phyloP scores from a whole-genome alignment of 2,888 invertebrate species.

The Metellina segmentata region DNA sequence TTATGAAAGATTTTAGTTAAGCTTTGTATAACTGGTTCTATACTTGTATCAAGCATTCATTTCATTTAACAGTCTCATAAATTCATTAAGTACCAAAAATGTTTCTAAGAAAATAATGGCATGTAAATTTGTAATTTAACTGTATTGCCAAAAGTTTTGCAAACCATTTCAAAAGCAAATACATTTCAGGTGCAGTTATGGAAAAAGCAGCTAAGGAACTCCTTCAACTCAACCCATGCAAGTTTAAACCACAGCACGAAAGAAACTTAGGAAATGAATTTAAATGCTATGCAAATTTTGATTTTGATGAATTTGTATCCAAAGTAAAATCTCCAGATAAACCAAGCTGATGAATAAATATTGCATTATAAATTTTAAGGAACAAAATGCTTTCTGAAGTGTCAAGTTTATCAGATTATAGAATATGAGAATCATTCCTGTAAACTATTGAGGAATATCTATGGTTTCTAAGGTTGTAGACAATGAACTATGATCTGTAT shows the following conservation, averaged over 20 bases:
- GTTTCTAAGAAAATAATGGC: too few relatives aligned
- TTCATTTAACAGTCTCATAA: too few relatives aligned
- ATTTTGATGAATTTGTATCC: slow-evolving; percentile 51
- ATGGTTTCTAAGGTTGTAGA: too few relatives aligned
- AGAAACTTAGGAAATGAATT: slow-evolving; percentile 97
- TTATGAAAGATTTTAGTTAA: too few relatives aligned
- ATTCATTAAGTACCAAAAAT: too few relatives aligned
- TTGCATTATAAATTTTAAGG: not conserved
- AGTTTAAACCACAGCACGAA: slow-evolving; percentile 90
- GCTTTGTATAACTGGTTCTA: too few relatives aligned
- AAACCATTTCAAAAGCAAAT: not conserved
- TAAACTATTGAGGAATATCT: too few relatives aligned
- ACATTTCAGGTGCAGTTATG: slow-evolving; percentile 87
- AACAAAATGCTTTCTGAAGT: not conserved
- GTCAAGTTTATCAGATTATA: not conserved
- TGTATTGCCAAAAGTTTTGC: too few relatives aligned
- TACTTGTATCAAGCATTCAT: too few relatives aligned
- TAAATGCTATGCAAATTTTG: slow-evolving; percentile 91
- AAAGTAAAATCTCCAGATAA: slow-evolving; percentile 2
- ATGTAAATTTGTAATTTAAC: too few relatives aligned
- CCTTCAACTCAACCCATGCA: slow-evolving; percentile 85
- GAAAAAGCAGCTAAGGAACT: slow-evolving; percentile 85
- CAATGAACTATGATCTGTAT: too few relatives aligned
- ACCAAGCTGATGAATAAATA: not conserved
- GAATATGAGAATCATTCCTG: not conserved